Conservation (phyloP, 2,113 vertebrate species). For the Tauraco erythrolophus region DNA sequence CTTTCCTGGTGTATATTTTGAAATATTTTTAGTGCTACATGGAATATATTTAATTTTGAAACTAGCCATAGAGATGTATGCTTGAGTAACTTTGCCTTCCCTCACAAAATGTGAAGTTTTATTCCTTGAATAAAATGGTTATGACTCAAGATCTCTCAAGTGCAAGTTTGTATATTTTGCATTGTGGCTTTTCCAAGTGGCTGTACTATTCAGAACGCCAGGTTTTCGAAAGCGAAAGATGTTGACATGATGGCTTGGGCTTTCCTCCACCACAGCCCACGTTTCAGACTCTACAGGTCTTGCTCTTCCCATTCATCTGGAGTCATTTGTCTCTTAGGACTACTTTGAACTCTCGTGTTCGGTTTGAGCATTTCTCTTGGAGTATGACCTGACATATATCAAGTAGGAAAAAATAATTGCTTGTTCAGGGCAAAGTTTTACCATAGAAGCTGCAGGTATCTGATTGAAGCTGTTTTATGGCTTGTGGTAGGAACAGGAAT, state of each 20-base stretch:
- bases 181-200: background rate
- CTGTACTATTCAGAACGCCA: background rate
- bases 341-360: background rate
- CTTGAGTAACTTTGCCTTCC: background rate
- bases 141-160: background rate
- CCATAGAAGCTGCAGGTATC: background rate
- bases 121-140: background rate
- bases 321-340: background rate
- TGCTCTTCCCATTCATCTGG: background rate
- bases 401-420: background rate
- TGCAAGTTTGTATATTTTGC: background rate
- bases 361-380: background rate
- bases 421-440: background rate
- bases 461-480: background rate
- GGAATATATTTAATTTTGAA: background rate
- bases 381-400: background rate
- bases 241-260: background rate
- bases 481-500: background rate
- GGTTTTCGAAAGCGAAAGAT: background rate
- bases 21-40: background rate
- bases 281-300: background rate
- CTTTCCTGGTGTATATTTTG: background rate
- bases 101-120: background rate
- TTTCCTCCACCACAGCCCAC: accelerated
- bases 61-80: background rate